Evolutionary conservation across 2,888 invertebrate species (phyloP).

Genomic region (Tachina fera): DNA sequence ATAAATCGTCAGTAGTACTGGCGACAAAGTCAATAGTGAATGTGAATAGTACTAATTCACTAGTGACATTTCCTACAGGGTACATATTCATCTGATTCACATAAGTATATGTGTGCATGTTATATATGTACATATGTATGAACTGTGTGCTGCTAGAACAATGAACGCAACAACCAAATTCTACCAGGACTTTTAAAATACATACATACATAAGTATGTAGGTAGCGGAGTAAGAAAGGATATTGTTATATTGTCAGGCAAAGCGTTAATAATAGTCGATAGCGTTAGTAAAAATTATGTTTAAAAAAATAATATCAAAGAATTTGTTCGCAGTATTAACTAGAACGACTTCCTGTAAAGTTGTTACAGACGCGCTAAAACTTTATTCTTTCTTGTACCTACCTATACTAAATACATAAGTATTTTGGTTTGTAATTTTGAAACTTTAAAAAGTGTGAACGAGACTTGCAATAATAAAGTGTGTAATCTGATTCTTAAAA

Average conservation of each 20-base stretch:
- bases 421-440: constrained; percentile 57
- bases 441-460: constrained; percentile 14
- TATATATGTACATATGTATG: neutral
- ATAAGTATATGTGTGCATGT: neutral
- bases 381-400: neutral
- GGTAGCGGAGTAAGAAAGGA: constrained; percentile 48
- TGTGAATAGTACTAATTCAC: no score
- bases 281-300: constrained; percentile 31
- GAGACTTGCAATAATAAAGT: constrained; percentile 6
- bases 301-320: constrained; percentile 21
- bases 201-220: constrained; percentile 43
- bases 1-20: no score
- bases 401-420: neutral
- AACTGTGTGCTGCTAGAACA: neutral
- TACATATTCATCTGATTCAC: neutral
- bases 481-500: constrained; percentile 16
- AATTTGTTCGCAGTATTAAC: constrained; percentile 40
- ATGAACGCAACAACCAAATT: constrained; percentile 27
- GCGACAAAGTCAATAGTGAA: no score
- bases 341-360: constrained; percentile 22
- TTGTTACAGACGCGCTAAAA: neutral
- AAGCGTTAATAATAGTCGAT: constrained; percentile 35
- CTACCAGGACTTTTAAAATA: neutral
- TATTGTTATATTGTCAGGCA: constrained; percentile 32
- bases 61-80: no score